Conservation (phyloP, 2,113 vertebrate species). For the Uria aalge region DNA sequence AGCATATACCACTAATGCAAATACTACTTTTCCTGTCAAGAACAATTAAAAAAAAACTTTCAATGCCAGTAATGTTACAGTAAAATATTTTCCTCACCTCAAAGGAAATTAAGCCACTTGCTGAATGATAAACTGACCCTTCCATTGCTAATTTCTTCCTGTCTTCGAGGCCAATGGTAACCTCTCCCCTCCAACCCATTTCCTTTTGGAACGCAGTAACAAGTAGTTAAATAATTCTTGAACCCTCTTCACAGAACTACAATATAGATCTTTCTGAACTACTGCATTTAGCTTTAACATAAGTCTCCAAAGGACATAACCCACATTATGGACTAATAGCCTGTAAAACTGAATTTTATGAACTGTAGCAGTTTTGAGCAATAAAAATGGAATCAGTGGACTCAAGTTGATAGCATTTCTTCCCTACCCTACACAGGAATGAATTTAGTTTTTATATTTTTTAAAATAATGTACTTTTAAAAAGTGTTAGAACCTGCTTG, state of each 20-base stretch:
- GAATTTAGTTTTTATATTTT: neutral
- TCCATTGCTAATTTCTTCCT: neutral
- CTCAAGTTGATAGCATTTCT: neutral
- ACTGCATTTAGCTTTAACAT: neutral
- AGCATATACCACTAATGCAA: neutral
- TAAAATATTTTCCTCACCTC: neutral
- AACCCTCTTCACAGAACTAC: neutral
- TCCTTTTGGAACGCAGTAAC: neutral
- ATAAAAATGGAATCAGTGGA: conserved; percentile 31
- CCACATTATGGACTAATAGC: conserved; percentile 49
- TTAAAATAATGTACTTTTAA: neutral
- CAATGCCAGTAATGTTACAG: neutral
- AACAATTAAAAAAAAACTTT: neutral
- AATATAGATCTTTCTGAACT: neutral
- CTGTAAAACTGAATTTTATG: conserved; percentile 57
- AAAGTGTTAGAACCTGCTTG: neutral
- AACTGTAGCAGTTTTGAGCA: conserved; percentile 32
- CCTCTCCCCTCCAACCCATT: neutral
- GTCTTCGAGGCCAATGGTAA: neutral
- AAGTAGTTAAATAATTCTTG: neutral
- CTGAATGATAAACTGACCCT: neutral
- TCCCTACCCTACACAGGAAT: neutral
- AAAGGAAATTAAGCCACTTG: neutral
- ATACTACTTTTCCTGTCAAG: neutral
- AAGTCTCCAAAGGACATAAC: conserved; percentile 49